Conservation (phyloP, 2,888 invertebrate genomes). For the Tinea pellionella region DNA sequence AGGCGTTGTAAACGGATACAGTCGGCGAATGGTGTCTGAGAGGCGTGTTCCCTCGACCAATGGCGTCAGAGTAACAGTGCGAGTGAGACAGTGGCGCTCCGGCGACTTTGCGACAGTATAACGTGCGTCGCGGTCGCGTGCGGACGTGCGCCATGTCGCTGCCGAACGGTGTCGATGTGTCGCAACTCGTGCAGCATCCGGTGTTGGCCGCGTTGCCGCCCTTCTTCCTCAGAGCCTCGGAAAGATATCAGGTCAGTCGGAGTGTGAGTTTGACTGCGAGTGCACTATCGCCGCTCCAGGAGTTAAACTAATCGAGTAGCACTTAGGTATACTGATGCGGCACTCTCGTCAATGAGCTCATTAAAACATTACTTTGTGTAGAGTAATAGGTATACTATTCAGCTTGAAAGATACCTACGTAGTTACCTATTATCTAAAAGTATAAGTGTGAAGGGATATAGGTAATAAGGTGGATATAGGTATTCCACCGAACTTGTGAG, state of each 20-base stretch:
- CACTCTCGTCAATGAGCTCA: too few relatives aligned
- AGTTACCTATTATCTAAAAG: too few relatives aligned
- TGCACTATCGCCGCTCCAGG: too few relatives aligned
- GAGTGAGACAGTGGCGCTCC: background rate
- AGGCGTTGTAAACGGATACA: background rate
- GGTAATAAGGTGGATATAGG: too few relatives aligned
- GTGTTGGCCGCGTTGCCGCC: conserved; percentile 86
- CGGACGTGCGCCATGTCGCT: conserved; percentile 76
- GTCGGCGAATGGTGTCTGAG: background rate
- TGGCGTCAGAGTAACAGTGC: background rate
- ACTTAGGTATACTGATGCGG: too few relatives aligned
- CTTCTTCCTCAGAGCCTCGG: conserved; percentile 89
- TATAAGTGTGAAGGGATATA: too few relatives aligned
- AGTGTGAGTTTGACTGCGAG: too few relatives aligned
- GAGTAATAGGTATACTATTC: too few relatives aligned
- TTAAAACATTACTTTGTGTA: too few relatives aligned
- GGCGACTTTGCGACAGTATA: conserved; percentile 14
- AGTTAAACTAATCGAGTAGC: too few relatives aligned
- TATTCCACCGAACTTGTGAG: too few relatives aligned
- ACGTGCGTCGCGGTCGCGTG: background rate
- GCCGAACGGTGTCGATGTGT: conserved; percentile 87
- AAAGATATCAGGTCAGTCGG: conserved; percentile 83
- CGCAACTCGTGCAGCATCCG: conserved; percentile 87
- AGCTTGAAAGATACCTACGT: too few relatives aligned
- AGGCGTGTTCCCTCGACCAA: background rate